phyloP scores from a whole-genome alignment of 2,113 vertebrate genomes.

The Callipepla squamata region DNA sequence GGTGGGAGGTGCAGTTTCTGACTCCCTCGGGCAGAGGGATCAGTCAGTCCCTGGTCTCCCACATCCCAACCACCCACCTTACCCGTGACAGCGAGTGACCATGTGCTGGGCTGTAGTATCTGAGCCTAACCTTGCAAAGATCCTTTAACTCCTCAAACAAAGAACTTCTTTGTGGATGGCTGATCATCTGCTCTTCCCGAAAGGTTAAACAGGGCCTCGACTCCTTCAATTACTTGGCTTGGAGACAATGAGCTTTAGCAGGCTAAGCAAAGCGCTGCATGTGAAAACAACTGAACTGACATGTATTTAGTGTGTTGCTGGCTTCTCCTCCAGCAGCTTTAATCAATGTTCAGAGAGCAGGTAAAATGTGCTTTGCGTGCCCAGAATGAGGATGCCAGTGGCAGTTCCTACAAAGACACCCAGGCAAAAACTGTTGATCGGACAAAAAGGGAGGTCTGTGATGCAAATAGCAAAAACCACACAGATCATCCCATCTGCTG shows the following conservation, averaged over 20 bases:
- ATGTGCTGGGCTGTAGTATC: slow-evolving; percentile 2
- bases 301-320: slow-evolving; percentile 41
- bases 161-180: slow-evolving; percentile 57
- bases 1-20: neutral
- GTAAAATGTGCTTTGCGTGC: slow-evolving; percentile 27
- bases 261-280: slow-evolving; percentile 56
- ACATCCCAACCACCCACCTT: neutral
- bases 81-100: neutral
- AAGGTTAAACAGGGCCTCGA: slow-evolving; percentile 57
- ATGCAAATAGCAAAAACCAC: neutral
- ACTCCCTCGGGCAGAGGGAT: neutral
- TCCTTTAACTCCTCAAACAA: slow-evolving; percentile 43
- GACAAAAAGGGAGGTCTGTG: slow-evolving; percentile 28
- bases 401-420: slow-evolving; percentile 42
- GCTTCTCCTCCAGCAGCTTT: slow-evolving; percentile 51
- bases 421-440: neutral
- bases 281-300: slow-evolving; percentile 63
- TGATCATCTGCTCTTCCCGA: slow-evolving; percentile 30
- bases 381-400: slow-evolving; percentile 41
- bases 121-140: slow-evolving; percentile 22
- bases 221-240: slow-evolving; percentile 55
- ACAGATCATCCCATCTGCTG: slow-evolving; percentile 1
- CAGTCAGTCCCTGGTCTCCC: neutral
- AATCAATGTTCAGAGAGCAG: slow-evolving; percentile 49
- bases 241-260: slow-evolving; percentile 53